phyloP scores from a whole-genome alignment of 2,888 invertebrate genomes.

The Pyrrhia umbra region DNA sequence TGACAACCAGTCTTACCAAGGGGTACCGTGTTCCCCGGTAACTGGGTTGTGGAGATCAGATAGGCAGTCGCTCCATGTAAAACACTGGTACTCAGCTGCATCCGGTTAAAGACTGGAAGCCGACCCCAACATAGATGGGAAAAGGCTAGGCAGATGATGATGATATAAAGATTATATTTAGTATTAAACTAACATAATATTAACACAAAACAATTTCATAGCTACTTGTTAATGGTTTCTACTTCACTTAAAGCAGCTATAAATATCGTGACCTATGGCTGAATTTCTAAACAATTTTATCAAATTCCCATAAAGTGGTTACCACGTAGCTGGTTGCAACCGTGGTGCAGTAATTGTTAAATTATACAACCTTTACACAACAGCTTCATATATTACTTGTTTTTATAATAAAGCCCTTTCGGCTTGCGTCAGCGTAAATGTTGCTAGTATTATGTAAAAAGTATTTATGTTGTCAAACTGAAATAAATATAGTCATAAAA shows the following conservation, averaged over 20 bases:
- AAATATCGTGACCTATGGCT: not conserved
- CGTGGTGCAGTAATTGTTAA: conserved; percentile 48
- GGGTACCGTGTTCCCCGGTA: too few relatives aligned
- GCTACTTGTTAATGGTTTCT: not conserved
- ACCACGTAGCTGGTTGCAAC: conserved; percentile 40
- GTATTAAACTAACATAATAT: too few relatives aligned
- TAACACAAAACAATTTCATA: too few relatives aligned
- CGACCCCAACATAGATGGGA: not conserved
- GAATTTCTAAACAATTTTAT: conserved; percentile 25
- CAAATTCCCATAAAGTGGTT: conserved; percentile 15
- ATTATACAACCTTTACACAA: conserved; percentile 50
- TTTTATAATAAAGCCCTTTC: conserved; percentile 32
- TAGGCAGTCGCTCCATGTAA: too few relatives aligned
- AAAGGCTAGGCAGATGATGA: too few relatives aligned
- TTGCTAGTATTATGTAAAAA: conserved; percentile 1
- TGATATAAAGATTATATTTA: not conserved
- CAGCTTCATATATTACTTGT: conserved; percentile 34
- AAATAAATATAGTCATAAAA: too few relatives aligned
- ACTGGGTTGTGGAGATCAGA: too few relatives aligned
- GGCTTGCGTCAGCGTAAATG: conserved; percentile 3
- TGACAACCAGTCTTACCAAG: too few relatives aligned
- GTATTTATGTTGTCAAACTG: too few relatives aligned
- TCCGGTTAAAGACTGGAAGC: not conserved
- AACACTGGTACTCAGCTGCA: too few relatives aligned
- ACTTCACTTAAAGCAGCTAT: not conserved